A percentile compares a stretch with the other conserved stretches of the same genome.
Conservation (phyloP, 53 echinoderm and acorn worm species). For the Patiria pectinifera region DNA sequence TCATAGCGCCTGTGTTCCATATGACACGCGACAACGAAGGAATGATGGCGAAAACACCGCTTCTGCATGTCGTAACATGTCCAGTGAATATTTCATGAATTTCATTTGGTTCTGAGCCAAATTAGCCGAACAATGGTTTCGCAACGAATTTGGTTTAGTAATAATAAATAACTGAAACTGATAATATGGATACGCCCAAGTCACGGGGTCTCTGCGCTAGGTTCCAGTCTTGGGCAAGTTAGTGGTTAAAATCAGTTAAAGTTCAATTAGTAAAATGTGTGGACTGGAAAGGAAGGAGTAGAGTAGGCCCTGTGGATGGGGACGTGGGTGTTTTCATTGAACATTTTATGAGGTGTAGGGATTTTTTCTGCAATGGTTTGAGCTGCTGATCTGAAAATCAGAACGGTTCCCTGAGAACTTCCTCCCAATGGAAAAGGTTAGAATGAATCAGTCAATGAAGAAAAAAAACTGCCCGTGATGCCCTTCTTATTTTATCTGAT, state of each 20-base stretch:
- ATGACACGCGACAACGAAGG: neutral
- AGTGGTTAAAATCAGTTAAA: neutral
- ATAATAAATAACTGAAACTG: constrained; percentile 10
- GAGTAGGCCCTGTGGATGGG: no score
- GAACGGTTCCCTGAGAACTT: no score
- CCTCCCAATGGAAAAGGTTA: no score
- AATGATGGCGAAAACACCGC: neutral
- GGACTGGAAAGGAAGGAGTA: neutral
- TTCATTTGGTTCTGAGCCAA: constrained; percentile 23
- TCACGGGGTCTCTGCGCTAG: neutral
- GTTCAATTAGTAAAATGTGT: neutral
- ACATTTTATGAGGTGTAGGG: no score
- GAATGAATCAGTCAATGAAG: no score
- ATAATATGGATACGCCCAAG: neutral
- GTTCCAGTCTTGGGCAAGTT: neutral
- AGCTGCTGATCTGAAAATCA: no score
- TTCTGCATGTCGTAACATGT: constrained; percentile 26
- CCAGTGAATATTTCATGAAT: neutral
- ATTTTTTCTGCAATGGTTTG: no score
- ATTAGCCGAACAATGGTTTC: constrained; percentile 19
- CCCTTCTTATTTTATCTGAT: no score
- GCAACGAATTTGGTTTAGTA: constrained; percentile 11
- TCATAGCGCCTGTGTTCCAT: neutral
- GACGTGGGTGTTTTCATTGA: no score
- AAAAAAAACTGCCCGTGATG: no score